phyloP scores from a whole-genome alignment of 2,888 invertebrate genomes.

The Lapara coniferarum region DNA sequence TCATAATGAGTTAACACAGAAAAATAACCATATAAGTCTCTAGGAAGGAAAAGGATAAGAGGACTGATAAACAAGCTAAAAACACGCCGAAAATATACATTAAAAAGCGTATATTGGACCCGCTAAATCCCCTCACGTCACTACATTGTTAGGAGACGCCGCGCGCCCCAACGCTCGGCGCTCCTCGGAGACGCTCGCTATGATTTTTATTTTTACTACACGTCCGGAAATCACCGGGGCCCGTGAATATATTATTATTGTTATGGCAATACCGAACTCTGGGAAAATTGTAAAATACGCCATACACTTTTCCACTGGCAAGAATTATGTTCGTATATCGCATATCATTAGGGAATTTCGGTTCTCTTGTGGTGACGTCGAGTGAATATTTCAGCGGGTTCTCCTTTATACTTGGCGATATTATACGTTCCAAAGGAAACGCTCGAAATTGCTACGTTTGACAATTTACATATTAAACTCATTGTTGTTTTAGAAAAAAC shows the following conservation, averaged over 20 bases:
- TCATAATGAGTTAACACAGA: conserved; percentile 6
- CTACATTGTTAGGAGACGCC: conserved; percentile 16
- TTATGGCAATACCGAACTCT: conserved; percentile 74
- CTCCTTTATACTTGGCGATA: conserved; percentile 35
- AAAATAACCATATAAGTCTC: neutral
- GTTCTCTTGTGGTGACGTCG: conserved; percentile 54
- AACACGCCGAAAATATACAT: conserved; percentile 7
- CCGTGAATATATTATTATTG: conserved; percentile 81
- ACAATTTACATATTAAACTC: conserved; percentile 17
- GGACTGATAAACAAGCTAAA: neutral
- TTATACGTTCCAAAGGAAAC: neutral
- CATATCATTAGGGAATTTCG: conserved; percentile 72
- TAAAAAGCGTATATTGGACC: conserved; percentile 20
- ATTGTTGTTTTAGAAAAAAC: conserved; percentile 10
- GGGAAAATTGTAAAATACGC: conserved; percentile 77
- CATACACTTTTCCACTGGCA: conserved; percentile 54
- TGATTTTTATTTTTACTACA: conserved; percentile 78
- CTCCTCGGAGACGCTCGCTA: conserved; percentile 62
- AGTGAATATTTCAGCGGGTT: conserved; percentile 66
- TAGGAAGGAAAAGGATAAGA: neutral
- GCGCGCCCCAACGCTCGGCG: neutral
- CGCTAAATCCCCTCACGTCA: conserved; percentile 20
- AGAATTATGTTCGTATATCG: conserved; percentile 63
- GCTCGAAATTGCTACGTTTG: conserved; percentile 13
- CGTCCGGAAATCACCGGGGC: conserved; percentile 76